Conservation (phyloP, 1,140 invertebrate genomes). For the Teleogryllus occipitalis region DNA sequence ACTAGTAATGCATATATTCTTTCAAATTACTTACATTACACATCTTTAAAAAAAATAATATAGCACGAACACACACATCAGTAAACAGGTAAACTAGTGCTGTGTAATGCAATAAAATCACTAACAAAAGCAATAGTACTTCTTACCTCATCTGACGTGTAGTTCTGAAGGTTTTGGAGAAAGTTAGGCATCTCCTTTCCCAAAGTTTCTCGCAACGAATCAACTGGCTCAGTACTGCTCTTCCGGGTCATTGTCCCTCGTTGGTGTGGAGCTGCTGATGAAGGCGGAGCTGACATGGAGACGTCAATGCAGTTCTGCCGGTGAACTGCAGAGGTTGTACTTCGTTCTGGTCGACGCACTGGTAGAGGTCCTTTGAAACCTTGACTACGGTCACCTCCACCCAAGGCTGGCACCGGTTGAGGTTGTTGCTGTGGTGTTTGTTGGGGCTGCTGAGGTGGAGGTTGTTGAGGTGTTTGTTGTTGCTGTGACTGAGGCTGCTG, state of each 20-base stretch:
- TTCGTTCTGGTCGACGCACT: slow-evolving; percentile 23
- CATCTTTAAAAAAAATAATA: no score
- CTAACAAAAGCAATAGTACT: no score
- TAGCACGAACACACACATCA: no score
- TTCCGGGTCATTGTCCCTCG: not conserved
- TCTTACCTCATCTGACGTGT: slow-evolving; percentile 38
- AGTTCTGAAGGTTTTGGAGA: slow-evolving; percentile 38
- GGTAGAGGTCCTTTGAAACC: not conserved
- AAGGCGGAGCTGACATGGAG: slow-evolving; percentile 25
- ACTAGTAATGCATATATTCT: no score
- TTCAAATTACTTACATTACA: no score
- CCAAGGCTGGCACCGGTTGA: not conserved
- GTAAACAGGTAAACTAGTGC: no score
- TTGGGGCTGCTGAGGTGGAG: no score
- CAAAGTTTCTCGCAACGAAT: slow-evolving; percentile 36
- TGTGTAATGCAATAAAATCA: no score
- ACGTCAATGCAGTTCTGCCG: slow-evolving; percentile 27
- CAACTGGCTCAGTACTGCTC: slow-evolving; percentile 25
- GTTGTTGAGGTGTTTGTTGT: no score
- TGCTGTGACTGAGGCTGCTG: no score
- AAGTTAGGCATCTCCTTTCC: slow-evolving; percentile 42
- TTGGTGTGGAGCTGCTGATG: not conserved
- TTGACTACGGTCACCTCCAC: not conserved
- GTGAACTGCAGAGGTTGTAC: slow-evolving; percentile 1
- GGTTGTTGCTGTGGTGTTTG: no score